phyloP scores from a whole-genome alignment of 2,888 invertebrate genomes.

The Apantesis nais region DNA sequence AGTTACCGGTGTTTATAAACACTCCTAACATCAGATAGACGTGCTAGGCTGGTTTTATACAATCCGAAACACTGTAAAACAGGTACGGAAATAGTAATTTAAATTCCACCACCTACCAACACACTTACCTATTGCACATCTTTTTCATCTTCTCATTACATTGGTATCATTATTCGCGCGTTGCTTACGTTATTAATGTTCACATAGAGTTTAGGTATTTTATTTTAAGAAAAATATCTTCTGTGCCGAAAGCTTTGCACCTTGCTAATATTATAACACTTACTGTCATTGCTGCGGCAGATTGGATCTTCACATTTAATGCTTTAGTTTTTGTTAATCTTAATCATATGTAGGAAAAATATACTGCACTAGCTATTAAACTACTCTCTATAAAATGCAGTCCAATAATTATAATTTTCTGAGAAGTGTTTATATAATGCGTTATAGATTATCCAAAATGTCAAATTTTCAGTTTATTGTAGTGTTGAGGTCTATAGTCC shows the following conservation, averaged over 20 bases:
- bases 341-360: not conserved
- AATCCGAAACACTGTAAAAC: not conserved
- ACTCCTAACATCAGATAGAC: not conserved
- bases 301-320: too few relatives aligned
- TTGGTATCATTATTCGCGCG: not conserved
- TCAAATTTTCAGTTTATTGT: not conserved
- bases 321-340: too few relatives aligned
- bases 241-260: not conserved
- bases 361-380: not conserved
- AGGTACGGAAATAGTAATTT: not conserved
- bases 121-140: not conserved
- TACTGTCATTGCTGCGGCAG: too few relatives aligned
- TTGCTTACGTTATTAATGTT: not conserved
- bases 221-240: not conserved
- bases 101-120: not conserved
- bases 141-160: not conserved
- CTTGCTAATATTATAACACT: not conserved
- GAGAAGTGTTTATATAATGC: not conserved
- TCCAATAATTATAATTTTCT: not conserved
- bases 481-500: not conserved
- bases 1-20: slow-evolving; percentile 1
- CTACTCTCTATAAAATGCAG: not conserved
- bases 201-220: not conserved
- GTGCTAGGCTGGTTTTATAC: not conserved
- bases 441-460: too few relatives aligned